These are phyloP conservation scores for Naja naja DNA, from an alignment of 2,113 vertebrate species.

Conservation along the genomic window DNA sequence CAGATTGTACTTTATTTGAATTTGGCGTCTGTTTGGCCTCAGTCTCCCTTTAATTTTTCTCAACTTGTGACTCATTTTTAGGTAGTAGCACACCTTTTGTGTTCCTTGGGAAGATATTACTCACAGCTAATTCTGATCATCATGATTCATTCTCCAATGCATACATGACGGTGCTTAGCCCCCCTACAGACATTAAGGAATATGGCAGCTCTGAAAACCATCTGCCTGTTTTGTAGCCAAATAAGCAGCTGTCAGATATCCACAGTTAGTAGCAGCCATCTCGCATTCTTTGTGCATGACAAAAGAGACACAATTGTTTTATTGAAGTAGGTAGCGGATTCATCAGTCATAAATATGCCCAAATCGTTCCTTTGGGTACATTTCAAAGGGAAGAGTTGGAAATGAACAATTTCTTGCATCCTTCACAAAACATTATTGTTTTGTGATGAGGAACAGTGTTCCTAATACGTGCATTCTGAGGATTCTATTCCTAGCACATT, in stretches of 20 bases:
- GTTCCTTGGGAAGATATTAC: background rate
- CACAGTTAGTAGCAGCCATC: background rate
- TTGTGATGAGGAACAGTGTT: background rate
- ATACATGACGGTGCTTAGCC: background rate
- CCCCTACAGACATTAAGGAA: background rate
- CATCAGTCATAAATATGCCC: background rate
- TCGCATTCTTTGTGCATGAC: background rate
- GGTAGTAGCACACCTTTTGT: background rate
- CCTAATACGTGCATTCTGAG: background rate
- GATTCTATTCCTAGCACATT: background rate
- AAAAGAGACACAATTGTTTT: background rate
- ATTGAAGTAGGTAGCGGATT: background rate
- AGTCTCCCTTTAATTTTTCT: background rate
- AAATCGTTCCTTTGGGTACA: background rate
- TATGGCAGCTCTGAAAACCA: background rate
- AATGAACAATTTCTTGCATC: background rate
- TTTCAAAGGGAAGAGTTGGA: background rate
- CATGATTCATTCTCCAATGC: background rate
- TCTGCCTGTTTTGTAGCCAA: background rate
- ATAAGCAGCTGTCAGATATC: constrained; percentile 4
- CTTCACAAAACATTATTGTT: background rate
- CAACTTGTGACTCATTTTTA: background rate
- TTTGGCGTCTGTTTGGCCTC: background rate
- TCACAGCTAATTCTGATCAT: background rate
- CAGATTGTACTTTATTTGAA: background rate